These are phyloP conservation scores for Orientallactaga bullata DNA, from an alignment of 2,113 vertebrate species.

Conservation along the genomic window DNA sequence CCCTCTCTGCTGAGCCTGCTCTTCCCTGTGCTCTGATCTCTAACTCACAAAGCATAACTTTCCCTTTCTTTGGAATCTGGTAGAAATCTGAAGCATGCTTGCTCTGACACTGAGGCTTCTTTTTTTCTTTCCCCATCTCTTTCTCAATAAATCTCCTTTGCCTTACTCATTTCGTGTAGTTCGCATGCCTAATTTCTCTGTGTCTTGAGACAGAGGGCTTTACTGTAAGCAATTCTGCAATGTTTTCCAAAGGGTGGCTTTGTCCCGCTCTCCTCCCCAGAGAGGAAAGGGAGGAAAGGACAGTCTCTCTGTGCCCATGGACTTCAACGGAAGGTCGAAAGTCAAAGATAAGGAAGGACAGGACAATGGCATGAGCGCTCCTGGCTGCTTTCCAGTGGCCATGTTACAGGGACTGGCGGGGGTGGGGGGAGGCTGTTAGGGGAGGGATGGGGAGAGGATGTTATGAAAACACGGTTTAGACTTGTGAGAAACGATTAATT, in stretches of 20 bases:
- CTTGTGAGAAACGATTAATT: constrained; percentile 78
- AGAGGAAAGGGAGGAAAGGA: not conserved
- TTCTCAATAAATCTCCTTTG: too few relatives aligned
- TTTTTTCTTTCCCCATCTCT: too few relatives aligned
- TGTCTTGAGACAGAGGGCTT: too few relatives aligned
- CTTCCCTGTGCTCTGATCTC: too few relatives aligned
- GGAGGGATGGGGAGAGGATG: not conserved
- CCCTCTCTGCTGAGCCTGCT: too few relatives aligned
- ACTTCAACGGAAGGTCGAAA: not conserved
- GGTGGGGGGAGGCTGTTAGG: not conserved
- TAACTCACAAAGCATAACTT: too few relatives aligned
- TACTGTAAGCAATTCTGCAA: too few relatives aligned
- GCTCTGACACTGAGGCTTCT: too few relatives aligned
- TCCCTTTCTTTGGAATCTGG: too few relatives aligned
- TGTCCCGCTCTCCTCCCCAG: not conserved
- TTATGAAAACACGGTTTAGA: constrained; percentile 61
- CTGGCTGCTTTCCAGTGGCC: not conserved
- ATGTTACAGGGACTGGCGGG: not conserved
- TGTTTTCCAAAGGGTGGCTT: not conserved
- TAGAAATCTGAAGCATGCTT: too few relatives aligned
- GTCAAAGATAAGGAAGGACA: not conserved
- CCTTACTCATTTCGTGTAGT: too few relatives aligned
- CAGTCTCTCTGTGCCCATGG: not conserved
- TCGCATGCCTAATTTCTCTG: too few relatives aligned
- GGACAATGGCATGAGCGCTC: not conserved